These are phyloP conservation scores for Elymnias hypermnestra DNA, from an alignment of 1,140 invertebrate genomes.

Conservation along the genomic window DNA sequence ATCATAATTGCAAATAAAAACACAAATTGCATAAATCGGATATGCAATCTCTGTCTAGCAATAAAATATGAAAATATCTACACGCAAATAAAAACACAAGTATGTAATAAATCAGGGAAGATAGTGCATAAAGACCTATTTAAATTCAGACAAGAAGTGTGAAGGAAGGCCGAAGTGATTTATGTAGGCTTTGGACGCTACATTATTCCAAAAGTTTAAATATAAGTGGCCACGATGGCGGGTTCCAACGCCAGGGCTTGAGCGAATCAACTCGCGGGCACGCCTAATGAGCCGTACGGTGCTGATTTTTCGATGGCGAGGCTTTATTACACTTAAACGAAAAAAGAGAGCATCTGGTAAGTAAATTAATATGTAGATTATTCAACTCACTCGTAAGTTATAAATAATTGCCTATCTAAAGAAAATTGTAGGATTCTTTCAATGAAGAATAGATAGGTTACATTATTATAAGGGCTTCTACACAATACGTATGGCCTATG, in stretches of 20 bases:
- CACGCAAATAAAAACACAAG: conserved; percentile 25
- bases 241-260: conserved; percentile 8
- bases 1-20: too few relatives aligned
- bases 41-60: too few relatives aligned
- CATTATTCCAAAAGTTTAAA: conserved; percentile 59
- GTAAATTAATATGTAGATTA: too few relatives aligned
- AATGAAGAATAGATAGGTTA: too few relatives aligned
- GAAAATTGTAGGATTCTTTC: too few relatives aligned
- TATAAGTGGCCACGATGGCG: conserved; percentile 31
- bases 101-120: conserved; percentile 44
- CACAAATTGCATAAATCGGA: too few relatives aligned
- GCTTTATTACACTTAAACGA: too few relatives aligned
- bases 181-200: conserved; percentile 37
- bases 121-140: conserved; percentile 51
- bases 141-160: conserved; percentile 61
- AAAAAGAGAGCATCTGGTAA: too few relatives aligned
- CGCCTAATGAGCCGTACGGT: conserved; percentile 23
- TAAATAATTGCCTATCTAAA: too few relatives aligned
- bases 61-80: conserved; percentile 19
- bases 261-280: conserved; percentile 5
- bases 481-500: too few relatives aligned
- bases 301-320: conserved; percentile 13
- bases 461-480: too few relatives aligned
- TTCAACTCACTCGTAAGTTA: too few relatives aligned
- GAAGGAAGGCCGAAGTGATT: conserved; percentile 56